Evolutionary conservation across 2,113 vertebrate species (phyloP).

Genomic region (Sebastes fasciatus): DNA sequence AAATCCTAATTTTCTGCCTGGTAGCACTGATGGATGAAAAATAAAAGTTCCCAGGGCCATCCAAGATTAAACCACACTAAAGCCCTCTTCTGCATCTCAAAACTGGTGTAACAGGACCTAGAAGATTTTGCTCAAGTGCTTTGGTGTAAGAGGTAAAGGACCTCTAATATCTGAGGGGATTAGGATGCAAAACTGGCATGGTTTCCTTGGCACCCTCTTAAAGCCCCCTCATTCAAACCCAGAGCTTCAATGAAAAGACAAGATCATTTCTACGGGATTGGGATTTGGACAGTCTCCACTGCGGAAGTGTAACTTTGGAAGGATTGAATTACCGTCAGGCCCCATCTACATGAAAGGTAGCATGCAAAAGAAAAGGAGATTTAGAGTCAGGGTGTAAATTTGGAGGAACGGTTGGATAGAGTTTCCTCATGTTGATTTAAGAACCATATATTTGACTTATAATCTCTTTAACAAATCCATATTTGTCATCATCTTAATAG

Average conservation of each 20-base stretch:
- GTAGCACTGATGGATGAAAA: neutral
- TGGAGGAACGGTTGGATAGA: neutral
- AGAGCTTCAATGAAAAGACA: constrained; percentile 53
- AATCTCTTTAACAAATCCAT: constrained; percentile 2
- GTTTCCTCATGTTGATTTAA: neutral
- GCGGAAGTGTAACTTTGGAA: constrained; percentile 16
- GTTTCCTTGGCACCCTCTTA: constrained; percentile 53
- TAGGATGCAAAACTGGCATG: constrained; percentile 45
- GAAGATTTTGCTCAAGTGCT: constrained; percentile 47
- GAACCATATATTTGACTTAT: neutral
- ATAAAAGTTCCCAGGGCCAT: neutral
- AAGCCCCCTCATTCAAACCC: constrained; percentile 55
- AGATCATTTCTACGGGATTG: constrained; percentile 45
- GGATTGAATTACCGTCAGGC: constrained; percentile 45
- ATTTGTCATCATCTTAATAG: neutral
- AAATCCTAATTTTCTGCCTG: constrained; percentile 15
- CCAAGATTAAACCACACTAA: constrained; percentile 40
- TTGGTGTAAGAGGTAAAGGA: constrained; percentile 44
- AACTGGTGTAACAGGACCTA: constrained; percentile 32
- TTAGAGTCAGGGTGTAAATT: neutral
- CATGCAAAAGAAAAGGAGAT: constrained; percentile 19
- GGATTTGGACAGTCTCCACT: constrained; percentile 45
- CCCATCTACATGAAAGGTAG: constrained; percentile 19
- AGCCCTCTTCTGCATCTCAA: constrained; percentile 22
- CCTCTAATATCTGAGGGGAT: constrained; percentile 60